These are phyloP conservation scores for Cochlearius cochlearius DNA, from an alignment of 2,113 vertebrate genomes.

Conservation along the genomic window DNA sequence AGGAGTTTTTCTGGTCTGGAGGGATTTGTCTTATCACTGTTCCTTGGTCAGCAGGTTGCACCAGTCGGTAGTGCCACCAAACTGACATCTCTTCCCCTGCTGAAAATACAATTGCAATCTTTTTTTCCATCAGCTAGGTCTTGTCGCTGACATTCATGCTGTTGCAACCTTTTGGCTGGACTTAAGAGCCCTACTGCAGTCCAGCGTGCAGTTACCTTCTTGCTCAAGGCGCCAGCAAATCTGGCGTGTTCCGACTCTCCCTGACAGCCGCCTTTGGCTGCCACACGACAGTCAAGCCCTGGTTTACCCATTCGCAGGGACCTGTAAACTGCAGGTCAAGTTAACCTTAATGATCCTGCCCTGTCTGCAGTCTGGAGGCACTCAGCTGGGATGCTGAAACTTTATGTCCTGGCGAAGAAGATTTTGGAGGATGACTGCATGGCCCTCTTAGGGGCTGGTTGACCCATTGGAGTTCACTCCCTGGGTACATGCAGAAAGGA, in stretches of 20 bases:
- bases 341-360: neutral
- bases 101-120: neutral
- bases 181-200: neutral
- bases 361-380: neutral
- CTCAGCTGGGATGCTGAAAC: neutral
- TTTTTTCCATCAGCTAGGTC: neutral
- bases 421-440: neutral
- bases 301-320: neutral
- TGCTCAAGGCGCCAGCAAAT: neutral
- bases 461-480: neutral
- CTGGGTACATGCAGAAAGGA: neutral
- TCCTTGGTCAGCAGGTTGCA: neutral
- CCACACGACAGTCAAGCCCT: neutral
- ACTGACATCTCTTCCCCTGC: neutral
- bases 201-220: neutral
- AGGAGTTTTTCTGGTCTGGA: neutral
- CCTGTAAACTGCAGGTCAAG: neutral
- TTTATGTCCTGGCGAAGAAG: neutral
- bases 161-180: neutral
- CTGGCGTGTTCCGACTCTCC: rapidly evolving
- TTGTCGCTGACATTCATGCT: neutral
- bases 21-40: neutral
- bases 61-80: neutral
- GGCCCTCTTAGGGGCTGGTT: neutral
- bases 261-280: neutral